phyloP scores from a whole-genome alignment of 1,140 invertebrate species.

The Matsumurasca onukii region DNA sequence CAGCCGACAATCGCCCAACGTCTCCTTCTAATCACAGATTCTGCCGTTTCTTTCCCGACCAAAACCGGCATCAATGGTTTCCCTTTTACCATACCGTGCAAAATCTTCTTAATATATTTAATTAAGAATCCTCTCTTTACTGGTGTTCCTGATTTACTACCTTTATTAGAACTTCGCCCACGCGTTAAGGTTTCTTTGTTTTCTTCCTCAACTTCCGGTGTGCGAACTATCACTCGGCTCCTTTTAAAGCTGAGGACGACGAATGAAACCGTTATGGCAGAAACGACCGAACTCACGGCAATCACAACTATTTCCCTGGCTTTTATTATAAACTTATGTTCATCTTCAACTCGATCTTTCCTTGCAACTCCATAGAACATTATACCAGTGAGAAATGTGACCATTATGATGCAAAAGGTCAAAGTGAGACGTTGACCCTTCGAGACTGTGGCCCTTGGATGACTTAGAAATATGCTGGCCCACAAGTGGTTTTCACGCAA shows the following conservation, averaged over 20 bases:
- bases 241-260: too few species aligned
- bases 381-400: constrained; percentile 30
- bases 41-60: constrained; percentile 17
- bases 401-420: constrained; percentile 24
- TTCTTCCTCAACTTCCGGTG: too few species aligned
- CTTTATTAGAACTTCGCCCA: too few species aligned
- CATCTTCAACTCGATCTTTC: constrained; percentile 24
- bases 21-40: constrained; percentile 22
- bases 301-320: too few species aligned
- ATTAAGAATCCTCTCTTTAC: too few species aligned
- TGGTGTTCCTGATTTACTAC: too few species aligned
- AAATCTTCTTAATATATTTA: too few species aligned
- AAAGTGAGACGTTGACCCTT: constrained; percentile 33
- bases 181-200: too few species aligned
- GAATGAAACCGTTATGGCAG: too few species aligned
- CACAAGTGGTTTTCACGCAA: constrained; percentile 28
- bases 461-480: constrained; percentile 33
- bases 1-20: not conserved
- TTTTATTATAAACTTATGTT: too few species aligned
- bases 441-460: constrained; percentile 32
- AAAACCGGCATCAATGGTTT: constrained; percentile 21
- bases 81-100: not conserved
- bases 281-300: too few species aligned
- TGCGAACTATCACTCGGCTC: too few species aligned
- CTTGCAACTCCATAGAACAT: constrained; percentile 35